phyloP scores from a whole-genome alignment of 1,140 invertebrate genomes.

The Xylocopa sonorina region DNA sequence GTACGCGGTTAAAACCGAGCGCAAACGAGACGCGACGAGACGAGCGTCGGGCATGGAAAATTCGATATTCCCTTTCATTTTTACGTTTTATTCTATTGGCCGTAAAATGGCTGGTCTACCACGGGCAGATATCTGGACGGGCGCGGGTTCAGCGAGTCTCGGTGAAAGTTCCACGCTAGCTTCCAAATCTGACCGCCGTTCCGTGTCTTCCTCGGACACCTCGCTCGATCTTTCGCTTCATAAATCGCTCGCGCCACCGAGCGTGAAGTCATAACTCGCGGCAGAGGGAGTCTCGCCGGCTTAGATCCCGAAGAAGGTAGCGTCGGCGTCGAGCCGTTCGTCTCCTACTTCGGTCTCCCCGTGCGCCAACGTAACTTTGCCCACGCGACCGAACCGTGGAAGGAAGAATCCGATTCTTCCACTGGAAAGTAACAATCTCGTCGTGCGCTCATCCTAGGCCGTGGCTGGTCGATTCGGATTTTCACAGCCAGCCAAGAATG shows the following conservation, averaged over 20 bases:
- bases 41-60: constrained; percentile 3
- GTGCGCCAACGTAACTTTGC: constrained; percentile 44
- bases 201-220: constrained; percentile 34
- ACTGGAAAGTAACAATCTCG: constrained; percentile 45
- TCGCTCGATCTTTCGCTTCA: constrained; percentile 60
- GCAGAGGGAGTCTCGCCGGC: constrained; percentile 23
- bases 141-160: neutral
- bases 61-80: constrained; percentile 8
- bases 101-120: neutral
- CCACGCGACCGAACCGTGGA: constrained; percentile 54
- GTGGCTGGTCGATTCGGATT: neutral
- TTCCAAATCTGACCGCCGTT: constrained; percentile 2
- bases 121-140: neutral
- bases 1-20: neutral
- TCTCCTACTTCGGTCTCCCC: constrained; percentile 30
- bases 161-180: constrained; percentile 16
- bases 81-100: neutral
- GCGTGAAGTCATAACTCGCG: constrained; percentile 66
- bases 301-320: constrained; percentile 30
- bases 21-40: neutral
- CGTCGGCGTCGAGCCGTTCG: constrained; percentile 49
- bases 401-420: constrained; percentile 52
- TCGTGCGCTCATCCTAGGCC: constrained; percentile 22
- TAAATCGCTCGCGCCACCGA: constrained; percentile 62
- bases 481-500: neutral